Evolutionary conservation across 2,113 vertebrate species (phyloP).

Genomic region (Gila orcuttii): DNA sequence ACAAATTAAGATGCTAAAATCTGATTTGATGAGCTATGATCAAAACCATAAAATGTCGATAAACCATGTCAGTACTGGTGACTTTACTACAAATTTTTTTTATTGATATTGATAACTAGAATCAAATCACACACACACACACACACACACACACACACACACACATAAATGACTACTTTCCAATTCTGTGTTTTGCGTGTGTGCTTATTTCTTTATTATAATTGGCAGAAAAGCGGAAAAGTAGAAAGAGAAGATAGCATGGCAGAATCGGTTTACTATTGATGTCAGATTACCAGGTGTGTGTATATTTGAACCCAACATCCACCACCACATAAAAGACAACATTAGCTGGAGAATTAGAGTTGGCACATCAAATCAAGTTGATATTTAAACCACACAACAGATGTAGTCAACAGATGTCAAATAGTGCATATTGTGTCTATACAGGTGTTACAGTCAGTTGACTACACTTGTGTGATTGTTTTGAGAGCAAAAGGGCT

Average conservation of each 20-base stretch:
- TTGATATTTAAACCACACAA: slow-evolving; percentile 32
- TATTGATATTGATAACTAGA: too few relatives aligned
- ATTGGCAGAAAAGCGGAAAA: slow-evolving; percentile 39
- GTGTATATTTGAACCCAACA: slow-evolving; percentile 30
- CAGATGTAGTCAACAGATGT: background rate
- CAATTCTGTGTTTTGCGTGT: background rate
- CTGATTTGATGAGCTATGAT: background rate
- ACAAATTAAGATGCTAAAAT: slow-evolving; percentile 52
- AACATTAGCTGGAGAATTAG: slow-evolving; percentile 28
- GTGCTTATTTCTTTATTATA: slow-evolving; percentile 37
- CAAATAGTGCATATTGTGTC: slow-evolving; percentile 10
- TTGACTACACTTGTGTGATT: background rate
- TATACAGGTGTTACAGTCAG: slow-evolving; percentile 17
- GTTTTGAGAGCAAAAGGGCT: background rate
- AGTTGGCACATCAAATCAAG: slow-evolving; percentile 42
- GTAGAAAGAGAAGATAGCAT: background rate
- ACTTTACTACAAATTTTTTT: too few relatives aligned
- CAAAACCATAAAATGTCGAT: background rate
- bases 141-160: too few relatives aligned
- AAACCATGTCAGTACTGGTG: background rate
- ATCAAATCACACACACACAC: too few relatives aligned
- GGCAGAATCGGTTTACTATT: slow-evolving; percentile 33
- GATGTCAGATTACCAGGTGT: slow-evolving; percentile 35
- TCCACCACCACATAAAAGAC: slow-evolving; percentile 11
- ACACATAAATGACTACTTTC: background rate